A percentile compares a stretch with the other conserved stretches of the same genome.
These are phyloP conservation scores for Nymphicus hollandicus DNA, from an alignment of 2,113 vertebrate genomes.

Conservation along the genomic window DNA sequence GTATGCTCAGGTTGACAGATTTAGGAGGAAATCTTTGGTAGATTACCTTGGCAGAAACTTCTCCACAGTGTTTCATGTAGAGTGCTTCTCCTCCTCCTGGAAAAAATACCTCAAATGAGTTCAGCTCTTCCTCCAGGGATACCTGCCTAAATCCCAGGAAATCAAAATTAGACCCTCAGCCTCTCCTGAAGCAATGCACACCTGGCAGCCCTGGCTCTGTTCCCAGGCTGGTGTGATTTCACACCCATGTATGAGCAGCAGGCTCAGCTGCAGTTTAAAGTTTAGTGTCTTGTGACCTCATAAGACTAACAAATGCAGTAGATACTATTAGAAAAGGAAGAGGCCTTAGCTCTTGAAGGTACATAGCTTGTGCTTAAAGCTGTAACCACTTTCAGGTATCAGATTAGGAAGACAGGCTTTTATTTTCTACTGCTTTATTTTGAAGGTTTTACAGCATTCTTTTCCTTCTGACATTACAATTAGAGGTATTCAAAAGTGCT, in stretches of 20 bases:
- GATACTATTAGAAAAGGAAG: background rate
- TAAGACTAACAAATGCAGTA: background rate
- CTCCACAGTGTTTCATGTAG: background rate
- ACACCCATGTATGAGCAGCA: background rate
- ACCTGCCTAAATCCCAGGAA: background rate
- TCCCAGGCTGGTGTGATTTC: conserved; percentile 16
- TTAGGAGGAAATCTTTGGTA: background rate
- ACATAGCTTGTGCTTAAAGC: background rate
- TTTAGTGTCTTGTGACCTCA: background rate
- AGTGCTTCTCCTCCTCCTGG: background rate
- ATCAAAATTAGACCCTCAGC: background rate
- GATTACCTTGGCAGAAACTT: background rate
- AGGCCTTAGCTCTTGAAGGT: background rate
- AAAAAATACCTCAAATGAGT: background rate
- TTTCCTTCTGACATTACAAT: background rate
- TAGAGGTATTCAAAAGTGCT: background rate
- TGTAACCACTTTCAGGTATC: background rate
- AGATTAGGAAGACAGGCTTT: background rate
- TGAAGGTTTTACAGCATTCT: background rate
- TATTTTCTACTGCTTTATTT: background rate
- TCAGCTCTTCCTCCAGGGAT: background rate
- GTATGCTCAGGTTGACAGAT: conserved; percentile 13
- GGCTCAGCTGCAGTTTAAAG: background rate
- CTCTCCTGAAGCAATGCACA: background rate
- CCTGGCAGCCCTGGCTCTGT: background rate